Base-by-base conservation (phyloP, 2,888 invertebrate species). In the Horisme vitalbata region DNA sequence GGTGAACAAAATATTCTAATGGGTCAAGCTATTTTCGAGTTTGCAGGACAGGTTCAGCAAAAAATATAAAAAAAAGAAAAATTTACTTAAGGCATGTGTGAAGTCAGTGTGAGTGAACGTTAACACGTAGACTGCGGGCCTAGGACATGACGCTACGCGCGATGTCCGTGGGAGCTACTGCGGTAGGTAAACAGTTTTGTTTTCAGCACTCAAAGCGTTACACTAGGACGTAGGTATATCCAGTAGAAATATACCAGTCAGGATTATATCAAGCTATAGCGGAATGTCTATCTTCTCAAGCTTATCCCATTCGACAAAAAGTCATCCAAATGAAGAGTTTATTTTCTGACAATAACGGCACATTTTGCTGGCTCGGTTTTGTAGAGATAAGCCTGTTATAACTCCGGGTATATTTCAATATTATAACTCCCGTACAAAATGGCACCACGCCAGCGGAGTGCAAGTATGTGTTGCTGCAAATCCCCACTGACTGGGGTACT, bases 351-450 rank as follows among this genome's bases (percentile, higher is more conserved):
- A 53, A 56, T 45, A 51, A 49, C 46, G 51, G 46, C 56, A 48
- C 50, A 56, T 56, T 54, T 56, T 51, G 50, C 45, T 56, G 52
- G 56, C 56, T 50, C 52, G 56, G 43, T 46, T 52, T 53, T 45
- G 45, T 52, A 36, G 52, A 55, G 59, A 59, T 59, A 59, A 56
- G 58, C 58, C 52, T 52, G 53, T 58, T 58, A 52, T 56, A 56
- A 51, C 54, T 52, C 50, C 34, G 45, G 41, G 48, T 59, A 54
- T 54, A 59, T 59, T 50, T 59, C 58, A 52, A 56, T 59, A 56
- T 56, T 55, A 59, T 59, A 56, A 56, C 56, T 55, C 46, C 52
- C 46, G 56, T 54, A 52, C 54, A 50, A 52, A 59, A 54, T 59
- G 59, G 59, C 59, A 54, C 41, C 14, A 12, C 45, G 59, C 59